phyloP scores from a whole-genome alignment of 2,797 vertebrate species.

The Labeo calbasu region DNA sequence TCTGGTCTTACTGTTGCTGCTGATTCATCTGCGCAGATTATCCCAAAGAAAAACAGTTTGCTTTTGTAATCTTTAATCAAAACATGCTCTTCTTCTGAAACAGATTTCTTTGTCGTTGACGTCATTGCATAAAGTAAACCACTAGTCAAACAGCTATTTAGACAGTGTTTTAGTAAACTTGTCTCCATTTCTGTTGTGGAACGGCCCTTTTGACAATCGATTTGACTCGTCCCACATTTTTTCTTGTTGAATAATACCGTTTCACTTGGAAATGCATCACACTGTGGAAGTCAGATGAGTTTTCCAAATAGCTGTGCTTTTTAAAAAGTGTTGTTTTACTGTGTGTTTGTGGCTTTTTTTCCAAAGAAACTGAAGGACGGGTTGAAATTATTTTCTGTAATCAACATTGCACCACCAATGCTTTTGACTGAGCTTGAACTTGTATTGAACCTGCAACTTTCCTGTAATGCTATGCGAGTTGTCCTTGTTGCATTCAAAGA shows the following conservation, averaged over 20 bases:
- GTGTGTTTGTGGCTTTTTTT: neutral
- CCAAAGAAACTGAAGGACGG: neutral
- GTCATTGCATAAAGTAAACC: neutral
- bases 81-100: conserved; percentile 4
- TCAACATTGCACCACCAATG: neutral
- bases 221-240: neutral
- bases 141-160: neutral
- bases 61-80: conserved; percentile 14
- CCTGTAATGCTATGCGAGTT: neutral
- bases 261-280: neutral
- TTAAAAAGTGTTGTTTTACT: neutral
- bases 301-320: neutral
- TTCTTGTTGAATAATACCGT: neutral
- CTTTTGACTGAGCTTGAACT: neutral
- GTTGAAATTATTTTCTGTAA: neutral
- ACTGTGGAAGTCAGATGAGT: neutral
- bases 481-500: neutral
- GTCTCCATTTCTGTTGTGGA: neutral
- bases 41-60: neutral
- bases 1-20: neutral
- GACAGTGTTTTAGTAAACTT: neutral
- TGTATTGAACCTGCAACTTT: neutral
- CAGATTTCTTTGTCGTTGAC: neutral
- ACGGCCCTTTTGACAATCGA: neutral
- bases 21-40: too few relatives aligned